Percentiles rank a stretch among this genome's conserved stretches.
Conservation (phyloP, 37 sponge, comb jelly and placozoan genomes). For the Hexactinellida sp. region DNA sequence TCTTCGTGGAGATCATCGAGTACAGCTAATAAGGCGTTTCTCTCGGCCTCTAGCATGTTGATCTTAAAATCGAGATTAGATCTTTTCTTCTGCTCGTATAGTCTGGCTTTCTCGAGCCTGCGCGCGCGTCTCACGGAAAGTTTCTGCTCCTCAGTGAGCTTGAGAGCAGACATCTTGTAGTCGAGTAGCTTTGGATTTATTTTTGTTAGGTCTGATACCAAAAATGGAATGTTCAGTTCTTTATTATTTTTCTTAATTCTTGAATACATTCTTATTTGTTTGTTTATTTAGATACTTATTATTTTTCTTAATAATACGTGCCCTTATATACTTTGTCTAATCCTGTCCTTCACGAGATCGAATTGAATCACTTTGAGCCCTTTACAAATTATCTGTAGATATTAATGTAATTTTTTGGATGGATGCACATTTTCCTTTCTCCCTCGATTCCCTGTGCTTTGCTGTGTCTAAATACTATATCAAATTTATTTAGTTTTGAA, state of each 20-base stretch:
- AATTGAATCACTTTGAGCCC: too few relatives aligned
- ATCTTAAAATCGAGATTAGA: background rate
- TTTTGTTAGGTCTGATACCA: background rate
- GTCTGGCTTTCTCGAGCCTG: background rate
- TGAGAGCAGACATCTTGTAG: background rate
- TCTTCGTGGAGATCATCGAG: slow-evolving; percentile 1
- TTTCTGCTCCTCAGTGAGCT: background rate
- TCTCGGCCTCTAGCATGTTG: slow-evolving; percentile 12
- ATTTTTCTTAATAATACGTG: too few relatives aligned
- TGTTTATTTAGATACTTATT: background rate
- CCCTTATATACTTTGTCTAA: too few relatives aligned
- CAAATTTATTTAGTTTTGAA: too few relatives aligned
- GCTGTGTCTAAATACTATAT: too few relatives aligned
- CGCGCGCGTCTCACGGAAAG: background rate
- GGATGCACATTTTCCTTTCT: background rate
- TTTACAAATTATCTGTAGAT: too few relatives aligned
- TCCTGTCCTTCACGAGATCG: too few relatives aligned
- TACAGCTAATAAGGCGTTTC: background rate
- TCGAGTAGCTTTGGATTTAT: background rate
- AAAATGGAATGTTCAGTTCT: background rate
- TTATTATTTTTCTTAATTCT: background rate
- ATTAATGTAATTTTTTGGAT: background rate
- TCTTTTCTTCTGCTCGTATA: background rate
- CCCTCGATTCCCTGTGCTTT: background rate
- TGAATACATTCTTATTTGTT: background rate